Evolutionary conservation across 2,797 vertebrate species (phyloP).

Genomic region (Catharus ustulatus): DNA sequence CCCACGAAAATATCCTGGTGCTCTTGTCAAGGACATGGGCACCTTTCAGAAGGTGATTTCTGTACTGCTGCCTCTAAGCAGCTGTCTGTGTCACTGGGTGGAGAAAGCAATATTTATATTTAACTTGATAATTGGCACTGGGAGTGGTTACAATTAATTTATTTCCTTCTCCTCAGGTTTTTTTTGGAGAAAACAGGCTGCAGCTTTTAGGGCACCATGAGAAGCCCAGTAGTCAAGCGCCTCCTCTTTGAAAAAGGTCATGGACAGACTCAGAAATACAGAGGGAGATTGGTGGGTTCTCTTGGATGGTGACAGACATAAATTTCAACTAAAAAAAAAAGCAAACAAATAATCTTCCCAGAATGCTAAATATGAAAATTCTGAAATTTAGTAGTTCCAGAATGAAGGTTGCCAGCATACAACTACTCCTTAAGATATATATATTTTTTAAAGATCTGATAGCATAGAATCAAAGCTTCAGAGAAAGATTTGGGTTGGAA

Average conservation of each 20-base stretch:
- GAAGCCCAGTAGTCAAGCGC: background rate
- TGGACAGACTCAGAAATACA: rapidly evolving
- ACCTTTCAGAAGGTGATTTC: background rate
- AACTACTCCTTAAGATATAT: background rate
- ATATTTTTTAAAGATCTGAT: background rate
- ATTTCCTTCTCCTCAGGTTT: background rate
- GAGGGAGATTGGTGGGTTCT: background rate
- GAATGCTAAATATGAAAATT: background rate
- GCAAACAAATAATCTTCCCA: background rate
- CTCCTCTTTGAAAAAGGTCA: background rate
- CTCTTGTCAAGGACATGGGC: background rate
- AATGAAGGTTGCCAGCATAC: background rate
- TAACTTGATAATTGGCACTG: background rate
- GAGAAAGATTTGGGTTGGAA: background rate
- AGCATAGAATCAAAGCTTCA: background rate
- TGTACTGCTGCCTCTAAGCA: background rate
- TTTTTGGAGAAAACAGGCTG: background rate
- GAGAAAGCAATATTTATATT: background rate
- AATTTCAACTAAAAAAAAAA: background rate
- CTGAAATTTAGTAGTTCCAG: background rate
- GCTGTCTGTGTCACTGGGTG: background rate
- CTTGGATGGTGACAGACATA: rapidly evolving
- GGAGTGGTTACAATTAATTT: background rate
- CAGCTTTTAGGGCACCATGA: background rate
- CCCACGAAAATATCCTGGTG: background rate